Percentiles rank a stretch among this genome's conserved stretches.
These are phyloP conservation scores for Limnephilus auricula DNA, from an alignment of 2,888 invertebrate species.

Conservation along the genomic window DNA sequence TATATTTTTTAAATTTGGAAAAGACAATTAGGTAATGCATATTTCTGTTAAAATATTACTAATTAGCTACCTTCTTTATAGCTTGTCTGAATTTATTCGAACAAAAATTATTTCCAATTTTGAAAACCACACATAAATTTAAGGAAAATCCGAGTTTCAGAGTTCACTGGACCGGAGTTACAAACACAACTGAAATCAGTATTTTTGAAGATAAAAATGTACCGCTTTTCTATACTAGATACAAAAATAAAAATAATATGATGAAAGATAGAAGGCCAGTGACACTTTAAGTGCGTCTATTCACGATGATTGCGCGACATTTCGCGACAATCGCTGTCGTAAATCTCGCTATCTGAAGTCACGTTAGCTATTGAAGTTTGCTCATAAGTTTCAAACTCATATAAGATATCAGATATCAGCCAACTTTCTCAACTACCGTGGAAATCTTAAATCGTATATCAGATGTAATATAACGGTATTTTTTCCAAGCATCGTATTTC, in stretches of 20 bases:
- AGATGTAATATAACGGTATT: background rate
- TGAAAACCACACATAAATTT: too few relatives aligned
- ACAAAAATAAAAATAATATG: background rate
- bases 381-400: background rate
- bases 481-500: background rate
- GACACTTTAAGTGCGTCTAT: background rate
- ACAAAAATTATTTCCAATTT: too few relatives aligned
- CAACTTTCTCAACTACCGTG: background rate
- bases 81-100: too few relatives aligned
- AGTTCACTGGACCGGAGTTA: too few relatives aligned
- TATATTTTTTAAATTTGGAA: too few relatives aligned
- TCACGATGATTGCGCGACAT: background rate
- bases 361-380: background rate
- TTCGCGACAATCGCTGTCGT: background rate
- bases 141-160: too few relatives aligned
- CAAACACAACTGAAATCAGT: too few relatives aligned
- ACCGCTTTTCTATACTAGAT: background rate
- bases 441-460: background rate
- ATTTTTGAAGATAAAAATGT: too few relatives aligned
- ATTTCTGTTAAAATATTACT: too few relatives aligned
- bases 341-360: background rate
- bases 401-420: background rate
- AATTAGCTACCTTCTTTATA: too few relatives aligned
- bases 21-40: too few relatives aligned
- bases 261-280: background rate